A percentile compares a stretch with the other conserved stretches of the same genome.
Conservation (phyloP, 1,140 invertebrate species). For the Nasonia longicornis region DNA sequence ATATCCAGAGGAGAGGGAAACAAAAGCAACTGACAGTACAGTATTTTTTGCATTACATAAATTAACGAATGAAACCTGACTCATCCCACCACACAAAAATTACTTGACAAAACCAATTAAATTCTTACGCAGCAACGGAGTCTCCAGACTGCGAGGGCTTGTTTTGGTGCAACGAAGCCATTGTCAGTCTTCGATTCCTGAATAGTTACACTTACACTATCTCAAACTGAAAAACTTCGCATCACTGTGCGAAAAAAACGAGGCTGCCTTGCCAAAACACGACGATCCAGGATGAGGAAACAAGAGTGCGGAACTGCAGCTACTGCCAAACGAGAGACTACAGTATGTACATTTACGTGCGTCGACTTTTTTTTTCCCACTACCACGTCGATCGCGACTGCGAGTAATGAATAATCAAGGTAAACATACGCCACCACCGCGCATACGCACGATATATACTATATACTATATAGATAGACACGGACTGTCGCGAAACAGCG, state of each 20-base stretch:
- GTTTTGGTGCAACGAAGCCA: constrained; percentile 52
- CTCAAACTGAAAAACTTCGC: neutral
- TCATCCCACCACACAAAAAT: neutral
- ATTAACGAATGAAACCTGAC: neutral
- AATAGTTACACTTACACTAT: neutral
- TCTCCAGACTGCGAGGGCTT: constrained; percentile 40
- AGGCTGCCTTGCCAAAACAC: neutral
- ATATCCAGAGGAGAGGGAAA: neutral
- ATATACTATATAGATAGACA: neutral
- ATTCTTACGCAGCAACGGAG: constrained; percentile 50
- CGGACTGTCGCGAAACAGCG: too few relatives aligned
- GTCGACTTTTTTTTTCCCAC: constrained; percentile 25
- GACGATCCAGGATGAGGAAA: neutral
- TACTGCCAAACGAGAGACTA: neutral
- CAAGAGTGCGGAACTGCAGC: neutral
- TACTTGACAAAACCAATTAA: constrained; percentile 16
- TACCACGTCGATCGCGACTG: constrained; percentile 17
- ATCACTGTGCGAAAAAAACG: neutral
- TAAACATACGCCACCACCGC: constrained; percentile 19
- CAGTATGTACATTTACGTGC: neutral
- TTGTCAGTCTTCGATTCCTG: constrained; percentile 38
- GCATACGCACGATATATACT: neutral
- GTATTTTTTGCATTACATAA: neutral
- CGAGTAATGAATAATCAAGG: constrained; percentile 14
- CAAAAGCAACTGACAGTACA: constrained; percentile 25